Conservation (phyloP, 2,888 invertebrate genomes). For the Selenia dentaria region DNA sequence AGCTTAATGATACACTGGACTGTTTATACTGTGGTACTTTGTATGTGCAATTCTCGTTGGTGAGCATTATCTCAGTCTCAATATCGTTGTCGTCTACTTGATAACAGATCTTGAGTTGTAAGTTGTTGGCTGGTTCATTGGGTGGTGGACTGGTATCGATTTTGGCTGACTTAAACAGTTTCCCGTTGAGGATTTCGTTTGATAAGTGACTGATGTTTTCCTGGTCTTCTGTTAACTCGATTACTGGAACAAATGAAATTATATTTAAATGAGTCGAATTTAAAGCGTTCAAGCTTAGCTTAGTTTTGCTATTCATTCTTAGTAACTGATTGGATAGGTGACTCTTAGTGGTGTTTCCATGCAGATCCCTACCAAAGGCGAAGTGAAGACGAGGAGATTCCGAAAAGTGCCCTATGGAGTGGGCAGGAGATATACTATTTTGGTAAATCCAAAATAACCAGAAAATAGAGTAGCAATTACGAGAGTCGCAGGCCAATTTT, state of each 20-base stretch:
- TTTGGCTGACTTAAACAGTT: constrained; percentile 70
- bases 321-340: no score
- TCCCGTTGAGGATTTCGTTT: constrained; percentile 85
- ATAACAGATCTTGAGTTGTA: constrained; percentile 71
- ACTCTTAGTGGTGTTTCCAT: no score
- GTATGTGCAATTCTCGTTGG: constrained; percentile 68
- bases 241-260: constrained; percentile 82
- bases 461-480: no score
- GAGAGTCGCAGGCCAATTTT: no score
- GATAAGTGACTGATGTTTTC: constrained; percentile 77
- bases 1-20: constrained; percentile 60
- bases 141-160: constrained; percentile 44
- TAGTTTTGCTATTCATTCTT: no score
- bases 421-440: no score
- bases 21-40: constrained; percentile 67
- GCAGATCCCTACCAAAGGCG: no score
- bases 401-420: no score
- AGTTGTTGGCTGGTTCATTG: constrained; percentile 50
- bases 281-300: no score
- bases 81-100: constrained; percentile 59
- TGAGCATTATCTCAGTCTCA: constrained; percentile 69
- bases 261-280: no score
- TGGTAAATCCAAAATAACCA: no score
- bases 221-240: constrained; percentile 85
- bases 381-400: no score